Conservation (phyloP, 2,113 vertebrate species). For the Pongo abelii region DNA sequence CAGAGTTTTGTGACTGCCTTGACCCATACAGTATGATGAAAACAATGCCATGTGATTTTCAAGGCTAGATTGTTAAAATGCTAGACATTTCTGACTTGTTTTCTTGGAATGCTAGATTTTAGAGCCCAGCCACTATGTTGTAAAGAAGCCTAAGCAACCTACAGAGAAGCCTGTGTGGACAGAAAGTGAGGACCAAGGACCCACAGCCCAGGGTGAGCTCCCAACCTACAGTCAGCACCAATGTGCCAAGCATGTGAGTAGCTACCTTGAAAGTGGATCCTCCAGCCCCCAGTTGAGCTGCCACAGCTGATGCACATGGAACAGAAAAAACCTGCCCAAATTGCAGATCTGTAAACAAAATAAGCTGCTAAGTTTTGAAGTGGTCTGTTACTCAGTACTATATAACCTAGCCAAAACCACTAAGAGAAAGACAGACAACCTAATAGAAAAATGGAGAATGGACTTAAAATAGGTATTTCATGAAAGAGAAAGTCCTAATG, state of each 20-base stretch:
- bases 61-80: background rate
- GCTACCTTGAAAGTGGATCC: background rate
- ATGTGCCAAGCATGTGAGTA: background rate
- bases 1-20: background rate
- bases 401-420: background rate
- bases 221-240: background rate
- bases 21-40: background rate
- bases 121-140: background rate
- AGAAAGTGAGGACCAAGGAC: background rate
- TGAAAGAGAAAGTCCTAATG: background rate
- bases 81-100: background rate
- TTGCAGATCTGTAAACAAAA: background rate
- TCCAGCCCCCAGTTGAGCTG: background rate
- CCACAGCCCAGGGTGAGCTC: background rate
- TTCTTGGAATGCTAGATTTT: background rate
- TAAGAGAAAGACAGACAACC: background rate
- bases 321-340: background rate
- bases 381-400: background rate
- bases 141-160: background rate
- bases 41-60: background rate
- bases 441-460: background rate
- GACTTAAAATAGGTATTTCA: background rate
- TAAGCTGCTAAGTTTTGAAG: background rate
- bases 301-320: background rate
- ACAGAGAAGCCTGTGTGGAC: background rate